phyloP scores from a whole-genome alignment of 2,888 invertebrate species.

The Tetragnatha montana region DNA sequence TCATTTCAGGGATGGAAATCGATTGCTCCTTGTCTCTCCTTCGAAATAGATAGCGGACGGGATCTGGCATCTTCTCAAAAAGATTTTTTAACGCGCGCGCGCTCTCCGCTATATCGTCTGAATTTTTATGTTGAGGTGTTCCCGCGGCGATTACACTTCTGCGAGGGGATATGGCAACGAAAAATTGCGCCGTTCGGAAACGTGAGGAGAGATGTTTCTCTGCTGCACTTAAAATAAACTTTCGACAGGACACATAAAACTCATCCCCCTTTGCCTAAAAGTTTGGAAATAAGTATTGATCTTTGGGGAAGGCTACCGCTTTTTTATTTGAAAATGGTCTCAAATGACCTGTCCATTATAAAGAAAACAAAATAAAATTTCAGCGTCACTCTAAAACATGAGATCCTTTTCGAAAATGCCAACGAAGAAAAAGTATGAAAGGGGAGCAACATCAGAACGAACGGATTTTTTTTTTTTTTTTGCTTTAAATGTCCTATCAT shows the following conservation, averaged over 20 bases:
- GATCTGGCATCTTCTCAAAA: constrained; percentile 61
- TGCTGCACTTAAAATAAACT: neutral
- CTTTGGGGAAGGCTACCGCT: neutral
- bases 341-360: neutral
- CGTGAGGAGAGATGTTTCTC: neutral
- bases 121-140: neutral
- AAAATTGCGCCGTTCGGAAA: neutral
- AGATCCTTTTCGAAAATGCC: too few species aligned
- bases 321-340: neutral
- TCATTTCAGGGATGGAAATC: constrained; percentile 49
- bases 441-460: too few species aligned
- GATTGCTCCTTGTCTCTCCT: constrained; percentile 50
- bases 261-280: neutral
- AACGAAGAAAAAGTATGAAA: too few species aligned
- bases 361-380: too few species aligned
- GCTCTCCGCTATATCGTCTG: neutral
- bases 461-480: too few species aligned
- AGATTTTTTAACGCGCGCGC: constrained; percentile 7
- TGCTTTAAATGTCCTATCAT: too few species aligned
- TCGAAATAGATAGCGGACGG: constrained; percentile 35
- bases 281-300: neutral
- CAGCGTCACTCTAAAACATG: too few species aligned
- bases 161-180: neutral
- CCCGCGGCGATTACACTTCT: neutral
- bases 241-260: neutral